Conservation (phyloP, 2,797 vertebrate genomes). For the Vultur gryphus region DNA sequence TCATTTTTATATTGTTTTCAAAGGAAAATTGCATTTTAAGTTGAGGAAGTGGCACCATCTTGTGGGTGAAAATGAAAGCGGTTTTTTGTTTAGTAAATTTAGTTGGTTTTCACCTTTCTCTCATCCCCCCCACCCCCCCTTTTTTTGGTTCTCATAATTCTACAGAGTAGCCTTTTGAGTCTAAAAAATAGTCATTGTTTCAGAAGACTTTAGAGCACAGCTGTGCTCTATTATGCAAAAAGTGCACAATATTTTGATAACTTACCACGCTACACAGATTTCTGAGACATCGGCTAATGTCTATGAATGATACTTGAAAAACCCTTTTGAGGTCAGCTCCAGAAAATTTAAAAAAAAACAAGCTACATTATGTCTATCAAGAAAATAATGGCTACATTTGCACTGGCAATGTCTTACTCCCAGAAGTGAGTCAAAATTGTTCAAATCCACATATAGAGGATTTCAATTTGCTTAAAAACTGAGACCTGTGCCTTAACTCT, state of each 20-base stretch:
- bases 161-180: neutral
- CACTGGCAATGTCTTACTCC: neutral
- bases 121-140: fast-evolving
- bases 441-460: neutral
- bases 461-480: neutral
- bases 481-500: neutral
- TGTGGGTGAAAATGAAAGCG: constrained; percentile 35
- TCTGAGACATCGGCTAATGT: neutral
- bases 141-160: neutral
- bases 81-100: neutral
- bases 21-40: neutral
- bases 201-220: neutral
- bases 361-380: neutral
- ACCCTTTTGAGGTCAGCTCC: neutral
- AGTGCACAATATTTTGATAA: neutral
- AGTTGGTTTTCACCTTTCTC: neutral
- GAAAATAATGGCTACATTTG: neutral
- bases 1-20: neutral
- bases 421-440: neutral
- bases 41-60: constrained; percentile 58
- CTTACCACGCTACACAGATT: neutral
- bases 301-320: neutral
- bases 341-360: neutral
- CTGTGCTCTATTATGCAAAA: neutral
- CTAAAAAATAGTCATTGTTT: neutral